A percentile compares a stretch with the other conserved stretches of the same genome.
These are phyloP conservation scores for Andricus grossulariae DNA, from an alignment of 1,140 invertebrate genomes.

Conservation along the genomic window DNA sequence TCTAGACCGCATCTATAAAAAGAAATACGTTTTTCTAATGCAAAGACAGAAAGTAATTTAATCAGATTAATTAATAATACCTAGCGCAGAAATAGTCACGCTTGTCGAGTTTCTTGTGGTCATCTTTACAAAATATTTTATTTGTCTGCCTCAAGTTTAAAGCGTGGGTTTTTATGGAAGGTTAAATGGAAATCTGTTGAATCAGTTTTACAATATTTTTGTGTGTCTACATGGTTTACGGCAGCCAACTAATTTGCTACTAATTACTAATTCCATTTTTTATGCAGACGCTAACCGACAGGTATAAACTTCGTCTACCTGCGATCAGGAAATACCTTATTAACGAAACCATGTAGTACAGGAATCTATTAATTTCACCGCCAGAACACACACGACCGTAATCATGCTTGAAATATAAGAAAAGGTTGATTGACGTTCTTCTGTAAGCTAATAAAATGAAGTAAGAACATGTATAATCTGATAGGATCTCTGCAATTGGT, in stretches of 20 bases:
- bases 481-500: neutral
- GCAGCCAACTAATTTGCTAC: conserved; percentile 29
- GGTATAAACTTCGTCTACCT: conserved; percentile 22
- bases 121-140: too few species aligned
- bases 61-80: too few species aligned
- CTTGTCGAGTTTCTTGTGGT: too few species aligned
- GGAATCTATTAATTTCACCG: conserved; percentile 24
- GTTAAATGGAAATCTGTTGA: conserved; percentile 15
- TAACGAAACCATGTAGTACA: conserved; percentile 28
- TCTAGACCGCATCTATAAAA: too few species aligned
- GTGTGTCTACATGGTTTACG: neutral
- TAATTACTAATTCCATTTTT: conserved; percentile 27
- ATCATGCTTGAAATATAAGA: conserved; percentile 38
- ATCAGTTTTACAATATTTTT: neutral
- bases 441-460: neutral
- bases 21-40: too few species aligned
- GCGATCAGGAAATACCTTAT: conserved; percentile 30
- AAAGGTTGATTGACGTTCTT: conserved; percentile 9
- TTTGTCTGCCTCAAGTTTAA: too few species aligned
- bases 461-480: neutral
- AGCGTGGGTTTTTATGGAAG: neutral
- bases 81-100: too few species aligned
- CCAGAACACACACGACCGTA: conserved; percentile 2
- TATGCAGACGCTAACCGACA: neutral
- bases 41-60: too few species aligned